A percentile compares a stretch with the other conserved stretches of the same genome.
phyloP scores from a whole-genome alignment of 2,888 invertebrate genomes.

The Nemoura dubitans region DNA sequence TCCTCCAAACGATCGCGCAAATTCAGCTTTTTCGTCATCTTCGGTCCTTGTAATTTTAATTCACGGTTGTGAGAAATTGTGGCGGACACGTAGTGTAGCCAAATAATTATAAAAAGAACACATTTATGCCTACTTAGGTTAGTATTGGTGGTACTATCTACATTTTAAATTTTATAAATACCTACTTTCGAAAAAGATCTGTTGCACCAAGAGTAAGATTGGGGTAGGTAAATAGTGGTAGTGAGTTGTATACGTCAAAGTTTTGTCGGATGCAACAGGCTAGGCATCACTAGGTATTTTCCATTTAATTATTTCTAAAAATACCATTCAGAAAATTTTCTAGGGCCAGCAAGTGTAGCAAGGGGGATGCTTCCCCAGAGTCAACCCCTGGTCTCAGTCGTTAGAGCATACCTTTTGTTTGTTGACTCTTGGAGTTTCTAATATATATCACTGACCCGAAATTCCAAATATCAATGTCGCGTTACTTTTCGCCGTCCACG shows the following conservation, averaged over 20 bases:
- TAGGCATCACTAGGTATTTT: background rate
- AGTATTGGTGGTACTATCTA: too few species aligned
- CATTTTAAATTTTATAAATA: too few species aligned
- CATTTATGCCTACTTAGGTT: too few species aligned
- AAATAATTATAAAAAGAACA: background rate
- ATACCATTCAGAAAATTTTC: background rate
- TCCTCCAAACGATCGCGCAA: slow-evolving; percentile 72
- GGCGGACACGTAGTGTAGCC: background rate
- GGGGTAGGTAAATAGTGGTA: background rate
- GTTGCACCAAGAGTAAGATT: background rate
- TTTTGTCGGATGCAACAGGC: background rate
- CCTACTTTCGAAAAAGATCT: too few species aligned
- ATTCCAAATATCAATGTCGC: background rate
- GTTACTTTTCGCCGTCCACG: background rate
- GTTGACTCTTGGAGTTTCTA: background rate
- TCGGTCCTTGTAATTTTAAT: slow-evolving; percentile 19
- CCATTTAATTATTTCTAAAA: background rate
- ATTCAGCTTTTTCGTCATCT: slow-evolving; percentile 61
- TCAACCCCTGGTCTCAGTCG: background rate
- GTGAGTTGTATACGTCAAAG: too few species aligned
- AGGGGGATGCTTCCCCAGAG: background rate
- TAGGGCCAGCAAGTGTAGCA: background rate
- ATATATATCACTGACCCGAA: background rate
- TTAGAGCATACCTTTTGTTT: background rate
- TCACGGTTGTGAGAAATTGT: background rate